These are phyloP conservation scores for Syrrhaptes paradoxus DNA, from an alignment of 2,113 vertebrate genomes.

Conservation along the genomic window DNA sequence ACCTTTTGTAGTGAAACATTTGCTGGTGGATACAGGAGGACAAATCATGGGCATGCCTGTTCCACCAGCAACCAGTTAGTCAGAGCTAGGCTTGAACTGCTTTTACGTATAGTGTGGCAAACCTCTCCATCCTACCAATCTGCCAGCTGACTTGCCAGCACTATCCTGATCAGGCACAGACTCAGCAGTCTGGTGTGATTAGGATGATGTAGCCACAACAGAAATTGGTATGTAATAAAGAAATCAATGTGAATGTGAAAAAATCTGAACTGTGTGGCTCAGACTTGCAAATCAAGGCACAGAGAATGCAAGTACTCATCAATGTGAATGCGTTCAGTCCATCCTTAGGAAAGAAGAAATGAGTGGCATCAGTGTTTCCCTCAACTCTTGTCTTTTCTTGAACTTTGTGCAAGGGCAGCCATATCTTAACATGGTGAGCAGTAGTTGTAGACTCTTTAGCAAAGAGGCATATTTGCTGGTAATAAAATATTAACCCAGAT, in stretches of 20 bases:
- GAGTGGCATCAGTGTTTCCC: background rate
- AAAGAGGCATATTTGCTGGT: background rate
- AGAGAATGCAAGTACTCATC: background rate
- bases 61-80: background rate
- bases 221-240: background rate
- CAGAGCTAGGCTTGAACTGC: background rate
- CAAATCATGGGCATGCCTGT: background rate
- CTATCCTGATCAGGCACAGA: background rate
- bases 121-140: background rate
- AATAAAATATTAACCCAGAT: slow-evolving; percentile 23
- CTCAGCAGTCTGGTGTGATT: background rate
- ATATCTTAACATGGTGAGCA: background rate
- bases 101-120: background rate
- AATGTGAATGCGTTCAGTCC: rapidly evolving
- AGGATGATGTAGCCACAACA: background rate
- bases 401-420: background rate
- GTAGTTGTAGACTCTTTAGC: background rate
- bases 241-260: background rate
- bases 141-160: background rate
- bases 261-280: background rate
- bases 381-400: background rate
- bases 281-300: background rate
- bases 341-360: background rate
- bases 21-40: background rate
- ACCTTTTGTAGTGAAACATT: background rate